These are phyloP conservation scores for Laspeyria flexula DNA, from an alignment of 2,888 invertebrate species.

Conservation along the genomic window DNA sequence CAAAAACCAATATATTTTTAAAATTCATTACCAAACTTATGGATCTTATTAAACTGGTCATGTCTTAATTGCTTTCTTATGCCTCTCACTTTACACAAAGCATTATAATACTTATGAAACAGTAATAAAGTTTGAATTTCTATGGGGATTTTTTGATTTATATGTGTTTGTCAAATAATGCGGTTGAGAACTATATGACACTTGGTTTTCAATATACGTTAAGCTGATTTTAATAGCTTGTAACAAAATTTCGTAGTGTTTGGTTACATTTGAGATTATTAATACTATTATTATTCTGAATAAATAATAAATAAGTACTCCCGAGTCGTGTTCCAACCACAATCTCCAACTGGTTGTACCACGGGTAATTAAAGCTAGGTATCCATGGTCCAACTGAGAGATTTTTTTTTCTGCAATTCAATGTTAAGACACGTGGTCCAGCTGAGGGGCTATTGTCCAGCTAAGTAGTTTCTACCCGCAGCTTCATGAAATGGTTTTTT, in stretches of 20 bases:
- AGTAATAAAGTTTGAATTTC: conserved; percentile 9
- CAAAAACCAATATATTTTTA: conserved; percentile 29
- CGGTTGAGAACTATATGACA: conserved; percentile 62
- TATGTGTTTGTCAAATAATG: conserved; percentile 55
- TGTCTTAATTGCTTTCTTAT: conserved; percentile 73
- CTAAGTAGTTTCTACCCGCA: no score
- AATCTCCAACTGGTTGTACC: no score
- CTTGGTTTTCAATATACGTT: conserved; percentile 53
- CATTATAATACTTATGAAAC: conserved; percentile 11
- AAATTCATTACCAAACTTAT: conserved; percentile 21
- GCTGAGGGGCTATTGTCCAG: no score
- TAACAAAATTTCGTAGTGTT: conserved; percentile 28
- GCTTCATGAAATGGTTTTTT: no score
- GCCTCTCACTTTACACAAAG: conserved; percentile 33
- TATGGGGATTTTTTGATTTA: conserved; percentile 6
- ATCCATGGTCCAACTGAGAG: no score
- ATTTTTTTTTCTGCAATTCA: no score
- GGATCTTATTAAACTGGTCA: conserved; percentile 58
- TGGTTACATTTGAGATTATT: conserved; percentile 1
- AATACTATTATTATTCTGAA: no score
- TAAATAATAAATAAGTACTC: no score
- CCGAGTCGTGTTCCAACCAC: no score
- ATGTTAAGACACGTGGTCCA: no score
- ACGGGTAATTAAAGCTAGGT: no score
- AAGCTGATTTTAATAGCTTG: conserved; percentile 46